A percentile compares a stretch with the other conserved stretches of the same genome.
phyloP scores from a whole-genome alignment of 2,113 vertebrate genomes.

The Dasypus novemcinctus region DNA sequence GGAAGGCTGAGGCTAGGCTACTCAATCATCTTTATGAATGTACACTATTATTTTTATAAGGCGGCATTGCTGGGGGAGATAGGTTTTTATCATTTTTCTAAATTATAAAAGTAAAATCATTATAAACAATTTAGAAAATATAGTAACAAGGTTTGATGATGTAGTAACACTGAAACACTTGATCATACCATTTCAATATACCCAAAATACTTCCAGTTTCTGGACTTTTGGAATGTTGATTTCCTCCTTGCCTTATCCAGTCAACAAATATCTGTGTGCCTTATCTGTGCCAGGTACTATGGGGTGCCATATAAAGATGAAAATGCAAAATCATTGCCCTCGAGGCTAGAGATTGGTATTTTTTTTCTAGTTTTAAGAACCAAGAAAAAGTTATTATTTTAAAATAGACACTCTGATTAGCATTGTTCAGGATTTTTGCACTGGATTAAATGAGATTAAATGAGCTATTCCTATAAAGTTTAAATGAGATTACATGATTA shows the following conservation, averaged over 20 bases:
- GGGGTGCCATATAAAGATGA: not conserved
- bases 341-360: not conserved
- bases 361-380: not conserved
- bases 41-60: not conserved
- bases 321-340: not conserved
- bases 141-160: conserved; percentile 19
- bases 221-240: not conserved
- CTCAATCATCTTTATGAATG: not conserved
- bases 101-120: conserved; percentile 11
- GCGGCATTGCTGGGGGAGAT: not conserved
- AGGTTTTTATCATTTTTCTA: not conserved
- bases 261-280: not conserved
- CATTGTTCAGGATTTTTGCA: not conserved
- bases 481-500: no score
- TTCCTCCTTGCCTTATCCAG: not conserved
- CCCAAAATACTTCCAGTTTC: not conserved
- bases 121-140: conserved; percentile 14
- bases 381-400: not conserved
- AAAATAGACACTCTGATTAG: not conserved
- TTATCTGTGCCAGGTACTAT: not conserved
- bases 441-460: not conserved
- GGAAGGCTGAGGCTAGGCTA: not conserved
- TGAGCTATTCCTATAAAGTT: not conserved
- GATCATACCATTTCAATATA: not conserved
- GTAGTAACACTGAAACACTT: not conserved